Base-by-base conservation (phyloP, 2,888 invertebrate genomes). In the Priocnemis perturbator region DNA sequence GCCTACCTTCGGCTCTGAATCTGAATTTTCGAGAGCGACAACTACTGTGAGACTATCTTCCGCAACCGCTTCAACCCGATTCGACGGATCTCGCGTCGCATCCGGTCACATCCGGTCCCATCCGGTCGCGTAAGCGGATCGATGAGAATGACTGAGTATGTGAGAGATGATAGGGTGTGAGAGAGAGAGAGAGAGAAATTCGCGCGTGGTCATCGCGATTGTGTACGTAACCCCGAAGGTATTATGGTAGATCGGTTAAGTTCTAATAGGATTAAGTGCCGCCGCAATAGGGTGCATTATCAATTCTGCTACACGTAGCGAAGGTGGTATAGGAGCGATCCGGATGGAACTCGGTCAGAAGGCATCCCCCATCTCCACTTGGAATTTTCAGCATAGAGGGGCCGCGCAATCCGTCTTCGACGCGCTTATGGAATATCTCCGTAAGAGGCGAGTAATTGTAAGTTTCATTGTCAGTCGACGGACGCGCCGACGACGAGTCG, bases 251-350 rank as follows among this genome's bases (percentile, higher is more conserved):
- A 70, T 60, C 67, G 73, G 71, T 76, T 64, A 55, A 72, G 78
- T 71, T 67, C 71, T 79, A 76, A 76, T 75, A 74, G 76, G 78
- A 73, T 73, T 77, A 73, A 77, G 67, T 70, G 60, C 50, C 58
- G 60, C 60, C 26, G 57, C 61, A 70, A 70, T 67, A 62, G 69
- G 67, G 59, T 69, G 69, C 64, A 72, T 79, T 77, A 78, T 79
- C 74, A 70, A 78, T 71, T 71, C 69, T 48, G 48, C 56, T 58
- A 58, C 55, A 61, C 55, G 21, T 23, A 37, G 53, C 21, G 53
- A 61, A 53, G 58, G 63, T 69, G 60, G 26, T 17, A 59, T 60
- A 67, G 61, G 61, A 61, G 61, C 45, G 60, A 56, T 50, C 17
- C 48, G 23, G 20, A 23, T 3, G 55, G 45, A 65, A 62, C 60